These are phyloP conservation scores for Eurytoma adleriae DNA, from an alignment of 2,888 invertebrate genomes.

Conservation along the genomic window DNA sequence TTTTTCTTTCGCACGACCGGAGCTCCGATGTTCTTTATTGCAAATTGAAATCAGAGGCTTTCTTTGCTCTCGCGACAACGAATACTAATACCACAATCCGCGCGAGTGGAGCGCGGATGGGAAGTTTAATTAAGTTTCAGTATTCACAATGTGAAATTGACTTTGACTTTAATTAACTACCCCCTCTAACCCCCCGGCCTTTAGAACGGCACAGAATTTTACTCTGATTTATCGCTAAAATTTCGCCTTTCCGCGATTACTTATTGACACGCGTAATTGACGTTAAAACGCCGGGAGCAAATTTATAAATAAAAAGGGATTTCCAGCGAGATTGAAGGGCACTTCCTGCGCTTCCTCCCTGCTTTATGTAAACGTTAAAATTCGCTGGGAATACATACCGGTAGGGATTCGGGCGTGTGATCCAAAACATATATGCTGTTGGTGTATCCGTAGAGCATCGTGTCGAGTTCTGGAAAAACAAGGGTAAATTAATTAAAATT, in stretches of 20 bases:
- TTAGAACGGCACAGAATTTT: slow-evolving; percentile 5
- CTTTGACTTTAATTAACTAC: slow-evolving; percentile 51
- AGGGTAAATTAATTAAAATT: slow-evolving; percentile 20
- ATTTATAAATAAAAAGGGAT: slow-evolving; percentile 1
- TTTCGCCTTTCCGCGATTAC: not conserved
- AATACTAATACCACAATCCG: slow-evolving; percentile 33
- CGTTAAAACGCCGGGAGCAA: not conserved
- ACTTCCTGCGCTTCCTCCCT: too few species aligned
- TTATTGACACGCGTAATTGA: not conserved
- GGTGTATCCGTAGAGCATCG: slow-evolving; percentile 74
- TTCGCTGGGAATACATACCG: slow-evolving; percentile 66
- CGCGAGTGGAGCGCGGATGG: not conserved
- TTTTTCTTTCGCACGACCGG: not conserved
- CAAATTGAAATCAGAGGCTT: slow-evolving; percentile 44
- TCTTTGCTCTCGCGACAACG: slow-evolving; percentile 36
- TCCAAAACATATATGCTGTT: slow-evolving; percentile 74
- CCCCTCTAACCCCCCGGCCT: not conserved
- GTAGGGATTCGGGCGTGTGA: slow-evolving; percentile 72
- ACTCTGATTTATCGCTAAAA: slow-evolving; percentile 19
- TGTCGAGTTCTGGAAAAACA: slow-evolving; percentile 71
- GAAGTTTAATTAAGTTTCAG: slow-evolving; percentile 52
- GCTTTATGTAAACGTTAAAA: too few species aligned
- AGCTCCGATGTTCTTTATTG: slow-evolving; percentile 19
- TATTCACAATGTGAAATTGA: slow-evolving; percentile 23
- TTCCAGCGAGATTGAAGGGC: not conserved